Evolutionary conservation across 1,140 invertebrate species (phyloP).

Genomic region (Mercenaria mercenaria): DNA sequence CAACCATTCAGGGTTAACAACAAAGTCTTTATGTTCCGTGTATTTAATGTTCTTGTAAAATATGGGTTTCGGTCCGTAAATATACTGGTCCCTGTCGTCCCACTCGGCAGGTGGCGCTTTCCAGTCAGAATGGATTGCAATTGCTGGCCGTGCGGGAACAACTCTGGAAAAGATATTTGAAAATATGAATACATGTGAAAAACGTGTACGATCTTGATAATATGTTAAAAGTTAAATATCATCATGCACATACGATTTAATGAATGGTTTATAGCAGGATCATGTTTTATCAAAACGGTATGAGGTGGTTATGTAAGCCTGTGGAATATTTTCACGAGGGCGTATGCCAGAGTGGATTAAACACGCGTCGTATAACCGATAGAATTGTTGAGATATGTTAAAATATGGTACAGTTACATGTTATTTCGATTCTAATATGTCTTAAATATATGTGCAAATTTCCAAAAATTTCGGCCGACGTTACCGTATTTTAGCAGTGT

Average conservation of each 20-base stretch:
- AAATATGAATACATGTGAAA: neutral
- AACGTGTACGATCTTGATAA: neutral
- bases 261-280: neutral
- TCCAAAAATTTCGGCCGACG: too few relatives aligned
- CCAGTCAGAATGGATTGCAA: constrained; percentile 71
- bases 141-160: constrained; percentile 67
- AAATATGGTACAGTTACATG: too few relatives aligned
- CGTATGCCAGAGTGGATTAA: too few relatives aligned
- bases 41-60: constrained; percentile 75
- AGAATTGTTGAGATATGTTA: too few relatives aligned
- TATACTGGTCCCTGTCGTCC: constrained; percentile 73
- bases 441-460: too few relatives aligned
- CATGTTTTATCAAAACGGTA: too few relatives aligned
- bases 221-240: neutral
- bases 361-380: too few relatives aligned
- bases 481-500: too few relatives aligned
- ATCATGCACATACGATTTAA: neutral
- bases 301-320: too few relatives aligned
- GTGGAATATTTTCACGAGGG: too few relatives aligned
- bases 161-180: constrained; percentile 56
- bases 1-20: constrained; percentile 73
- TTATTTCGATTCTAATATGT: too few relatives aligned
- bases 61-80: constrained; percentile 69
- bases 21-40: constrained; percentile 66
- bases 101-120: constrained; percentile 73